Conservation (phyloP, 2,113 vertebrate genomes). For the Rhinolophus sinicus region DNA sequence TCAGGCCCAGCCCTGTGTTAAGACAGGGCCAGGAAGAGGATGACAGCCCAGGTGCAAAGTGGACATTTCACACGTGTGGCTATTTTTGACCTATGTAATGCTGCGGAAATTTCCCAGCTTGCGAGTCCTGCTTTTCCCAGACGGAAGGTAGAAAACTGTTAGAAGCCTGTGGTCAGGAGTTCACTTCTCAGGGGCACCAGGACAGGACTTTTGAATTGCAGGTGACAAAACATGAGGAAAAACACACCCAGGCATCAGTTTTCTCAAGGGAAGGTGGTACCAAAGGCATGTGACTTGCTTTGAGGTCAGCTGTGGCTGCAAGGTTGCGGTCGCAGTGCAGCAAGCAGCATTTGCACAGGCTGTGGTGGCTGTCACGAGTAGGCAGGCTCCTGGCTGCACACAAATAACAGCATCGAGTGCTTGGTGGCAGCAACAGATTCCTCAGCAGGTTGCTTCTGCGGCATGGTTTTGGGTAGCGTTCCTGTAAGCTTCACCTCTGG, state of each 20-base stretch:
- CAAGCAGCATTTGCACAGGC: background rate
- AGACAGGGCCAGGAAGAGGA: background rate
- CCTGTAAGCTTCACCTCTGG: background rate
- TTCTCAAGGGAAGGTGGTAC: background rate
- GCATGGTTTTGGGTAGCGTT: background rate
- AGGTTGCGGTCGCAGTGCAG: fast-evolving
- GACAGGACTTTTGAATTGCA: background rate
- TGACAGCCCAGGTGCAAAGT: background rate
- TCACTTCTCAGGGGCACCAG: background rate
- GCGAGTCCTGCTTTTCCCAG: background rate
- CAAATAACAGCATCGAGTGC: background rate
- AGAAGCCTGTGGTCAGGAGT: background rate
- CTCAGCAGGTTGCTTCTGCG: background rate
- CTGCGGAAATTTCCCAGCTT: background rate
- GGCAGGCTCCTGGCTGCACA: background rate
- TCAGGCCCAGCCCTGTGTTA: background rate
- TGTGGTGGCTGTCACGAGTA: background rate
- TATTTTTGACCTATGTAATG: background rate
- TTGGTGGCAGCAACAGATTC: background rate
- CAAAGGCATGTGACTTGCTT: background rate
- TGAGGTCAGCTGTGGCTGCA: background rate
- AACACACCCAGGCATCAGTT: background rate
- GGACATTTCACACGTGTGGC: background rate
- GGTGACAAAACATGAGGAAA: background rate
- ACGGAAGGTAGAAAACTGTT: background rate